Percentiles rank a stretch among this genome's conserved stretches.
phyloP scores from a whole-genome alignment of 2,797 vertebrate species.

The Dipus sagitta region DNA sequence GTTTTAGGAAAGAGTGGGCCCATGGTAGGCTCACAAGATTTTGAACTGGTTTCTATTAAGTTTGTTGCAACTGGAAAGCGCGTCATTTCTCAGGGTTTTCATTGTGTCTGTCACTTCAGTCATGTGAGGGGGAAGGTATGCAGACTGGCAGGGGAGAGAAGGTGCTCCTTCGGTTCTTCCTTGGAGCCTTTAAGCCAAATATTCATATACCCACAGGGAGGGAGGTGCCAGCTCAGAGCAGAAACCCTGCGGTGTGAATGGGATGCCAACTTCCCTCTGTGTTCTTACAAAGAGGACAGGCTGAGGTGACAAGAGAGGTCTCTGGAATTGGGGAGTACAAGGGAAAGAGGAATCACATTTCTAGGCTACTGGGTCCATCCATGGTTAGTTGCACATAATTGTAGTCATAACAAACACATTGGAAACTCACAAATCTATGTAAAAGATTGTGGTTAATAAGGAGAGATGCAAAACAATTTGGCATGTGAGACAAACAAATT shows the following conservation, averaged over 20 bases:
- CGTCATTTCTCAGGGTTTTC: slow-evolving; percentile 57
- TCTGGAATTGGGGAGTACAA: slow-evolving; percentile 16
- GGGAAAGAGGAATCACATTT: slow-evolving; percentile 49
- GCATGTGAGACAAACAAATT: slow-evolving; percentile 59
- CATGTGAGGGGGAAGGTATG: background rate
- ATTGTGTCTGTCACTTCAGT: background rate
- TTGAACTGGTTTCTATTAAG: slow-evolving; percentile 71
- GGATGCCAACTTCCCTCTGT: background rate
- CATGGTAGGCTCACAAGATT: slow-evolving; percentile 42
- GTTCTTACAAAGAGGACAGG: slow-evolving; percentile 5
- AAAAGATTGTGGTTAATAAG: slow-evolving; percentile 78
- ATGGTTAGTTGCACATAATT: slow-evolving; percentile 75
- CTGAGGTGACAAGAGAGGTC: background rate
- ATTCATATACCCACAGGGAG: background rate
- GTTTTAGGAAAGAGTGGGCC: slow-evolving; percentile 52
- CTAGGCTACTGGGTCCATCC: slow-evolving; percentile 56
- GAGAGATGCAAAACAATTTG: slow-evolving; percentile 74
- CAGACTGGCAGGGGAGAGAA: background rate
- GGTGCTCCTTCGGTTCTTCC: background rate
- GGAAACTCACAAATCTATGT: slow-evolving; percentile 58
- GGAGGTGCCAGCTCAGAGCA: background rate
- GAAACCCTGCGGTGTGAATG: background rate
- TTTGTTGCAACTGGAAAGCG: slow-evolving; percentile 61
- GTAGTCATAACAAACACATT: slow-evolving; percentile 79
- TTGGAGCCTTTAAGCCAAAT: background rate